These are phyloP conservation scores for Strongylocentrotus purpuratus DNA, from an alignment of 35 echinoderm and acorn worm species.

Conservation along the genomic window DNA sequence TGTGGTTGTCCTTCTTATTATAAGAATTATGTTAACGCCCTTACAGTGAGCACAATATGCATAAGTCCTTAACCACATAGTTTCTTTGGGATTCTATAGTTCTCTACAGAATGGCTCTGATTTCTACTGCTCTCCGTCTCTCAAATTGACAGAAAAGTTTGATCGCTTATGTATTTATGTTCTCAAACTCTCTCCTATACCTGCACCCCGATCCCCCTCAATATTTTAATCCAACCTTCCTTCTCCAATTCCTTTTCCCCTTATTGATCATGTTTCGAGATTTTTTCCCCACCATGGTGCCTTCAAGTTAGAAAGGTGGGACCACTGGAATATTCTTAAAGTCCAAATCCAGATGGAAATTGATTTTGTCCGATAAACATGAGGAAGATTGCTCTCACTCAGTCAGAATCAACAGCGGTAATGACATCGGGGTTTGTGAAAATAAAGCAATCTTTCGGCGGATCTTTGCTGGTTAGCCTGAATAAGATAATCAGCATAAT, in stretches of 20 bases:
- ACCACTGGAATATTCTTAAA: not conserved
- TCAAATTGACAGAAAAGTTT: too few species aligned
- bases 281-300: not conserved
- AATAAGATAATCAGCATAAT: slow-evolving; percentile 33
- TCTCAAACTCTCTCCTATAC: too few species aligned
- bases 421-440: slow-evolving; percentile 44
- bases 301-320: not conserved
- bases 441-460: slow-evolving; percentile 19
- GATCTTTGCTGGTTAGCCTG: not conserved
- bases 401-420: slow-evolving; percentile 31
- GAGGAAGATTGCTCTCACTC: not conserved
- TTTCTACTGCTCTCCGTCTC: too few species aligned
- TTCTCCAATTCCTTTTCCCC: not conserved
- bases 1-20: too few species aligned
- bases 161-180: too few species aligned
- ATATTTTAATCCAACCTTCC: not conserved
- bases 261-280: not conserved
- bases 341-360: slow-evolving; percentile 30
- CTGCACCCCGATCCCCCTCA: not conserved
- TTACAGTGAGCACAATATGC: too few species aligned
- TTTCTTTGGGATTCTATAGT: too few species aligned
- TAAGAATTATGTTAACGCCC: too few species aligned
- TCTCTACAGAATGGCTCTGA: too few species aligned
- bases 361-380: slow-evolving; percentile 23
- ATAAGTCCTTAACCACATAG: too few species aligned